These are phyloP conservation scores for Holotrichia oblita DNA, from an alignment of 1,140 invertebrate genomes.

Conservation along the genomic window DNA sequence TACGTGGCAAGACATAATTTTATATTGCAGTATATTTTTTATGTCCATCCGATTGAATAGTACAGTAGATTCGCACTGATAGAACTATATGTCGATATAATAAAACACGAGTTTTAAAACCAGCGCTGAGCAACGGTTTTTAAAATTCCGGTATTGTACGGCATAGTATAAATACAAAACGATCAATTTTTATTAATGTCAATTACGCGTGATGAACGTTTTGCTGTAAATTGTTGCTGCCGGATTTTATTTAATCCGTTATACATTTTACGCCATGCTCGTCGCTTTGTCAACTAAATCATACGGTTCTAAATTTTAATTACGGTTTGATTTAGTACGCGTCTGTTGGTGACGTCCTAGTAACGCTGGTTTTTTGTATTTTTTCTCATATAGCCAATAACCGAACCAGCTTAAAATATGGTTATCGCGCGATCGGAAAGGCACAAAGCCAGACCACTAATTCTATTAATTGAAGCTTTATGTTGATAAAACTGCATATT, in stretches of 20 bases:
- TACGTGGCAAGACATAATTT: background rate
- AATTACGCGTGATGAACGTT: background rate
- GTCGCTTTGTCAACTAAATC: background rate
- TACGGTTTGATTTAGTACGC: slow-evolving; percentile 1
- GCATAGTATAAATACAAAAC: background rate
- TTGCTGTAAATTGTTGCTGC: slow-evolving; percentile 2
- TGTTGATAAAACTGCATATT: no score
- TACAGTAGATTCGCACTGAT: background rate
- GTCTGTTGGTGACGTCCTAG: background rate
- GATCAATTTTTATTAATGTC: slow-evolving; percentile 17
- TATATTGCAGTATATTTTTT: background rate
- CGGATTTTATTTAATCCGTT: slow-evolving; percentile 13
- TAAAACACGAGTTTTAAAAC: background rate
- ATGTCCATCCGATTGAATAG: background rate
- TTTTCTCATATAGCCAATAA: no score
- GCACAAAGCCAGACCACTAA: no score
- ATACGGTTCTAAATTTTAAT: slow-evolving; percentile 18
- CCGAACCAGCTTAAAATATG: no score
- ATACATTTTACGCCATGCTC: background rate
- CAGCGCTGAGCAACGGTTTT: background rate
- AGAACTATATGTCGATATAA: background rate
- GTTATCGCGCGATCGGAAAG: no score
- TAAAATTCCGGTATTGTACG: background rate
- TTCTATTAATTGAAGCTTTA: no score
- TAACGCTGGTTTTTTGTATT: background rate